These are phyloP conservation scores for Clepsis dumicolana DNA, from an alignment of 2,888 invertebrate genomes.

Conservation along the genomic window DNA sequence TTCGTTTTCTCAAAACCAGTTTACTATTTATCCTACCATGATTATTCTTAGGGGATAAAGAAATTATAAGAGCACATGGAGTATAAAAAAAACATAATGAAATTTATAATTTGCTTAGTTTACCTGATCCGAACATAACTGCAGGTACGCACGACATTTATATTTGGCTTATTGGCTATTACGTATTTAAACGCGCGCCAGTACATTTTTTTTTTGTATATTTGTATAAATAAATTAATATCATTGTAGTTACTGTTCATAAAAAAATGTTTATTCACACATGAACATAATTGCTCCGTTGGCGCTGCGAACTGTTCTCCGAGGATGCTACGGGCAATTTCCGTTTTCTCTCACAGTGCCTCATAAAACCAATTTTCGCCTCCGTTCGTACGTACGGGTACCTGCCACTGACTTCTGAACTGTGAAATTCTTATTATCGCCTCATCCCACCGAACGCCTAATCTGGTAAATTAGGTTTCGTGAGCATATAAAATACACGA, in stretches of 20 bases:
- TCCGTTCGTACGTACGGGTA: no score
- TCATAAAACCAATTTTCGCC: slow-evolving; percentile 42
- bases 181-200: no score
- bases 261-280: slow-evolving; percentile 18
- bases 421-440: slow-evolving; percentile 40
- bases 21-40: neutral
- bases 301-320: slow-evolving; percentile 14
- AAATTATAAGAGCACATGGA: no score
- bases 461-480: slow-evolving; percentile 34
- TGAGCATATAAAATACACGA: slow-evolving; percentile 14
- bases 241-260: no score
- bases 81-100: no score
- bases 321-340: slow-evolving; percentile 35
- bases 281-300: slow-evolving; percentile 28
- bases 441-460: slow-evolving; percentile 28
- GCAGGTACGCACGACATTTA: no score
- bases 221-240: no score
- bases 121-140: no score
- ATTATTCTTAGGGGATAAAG: neutral
- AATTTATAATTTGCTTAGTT: no score
- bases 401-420: slow-evolving; percentile 37
- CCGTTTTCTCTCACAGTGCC: slow-evolving; percentile 33
- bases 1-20: neutral
- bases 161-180: no score
- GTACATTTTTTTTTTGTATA: no score